Evolutionary conservation across 1,140 invertebrate species (phyloP), one percentile per base, ranked within the genome.

Genomic region (Sweltsa coloradensis): DNA sequence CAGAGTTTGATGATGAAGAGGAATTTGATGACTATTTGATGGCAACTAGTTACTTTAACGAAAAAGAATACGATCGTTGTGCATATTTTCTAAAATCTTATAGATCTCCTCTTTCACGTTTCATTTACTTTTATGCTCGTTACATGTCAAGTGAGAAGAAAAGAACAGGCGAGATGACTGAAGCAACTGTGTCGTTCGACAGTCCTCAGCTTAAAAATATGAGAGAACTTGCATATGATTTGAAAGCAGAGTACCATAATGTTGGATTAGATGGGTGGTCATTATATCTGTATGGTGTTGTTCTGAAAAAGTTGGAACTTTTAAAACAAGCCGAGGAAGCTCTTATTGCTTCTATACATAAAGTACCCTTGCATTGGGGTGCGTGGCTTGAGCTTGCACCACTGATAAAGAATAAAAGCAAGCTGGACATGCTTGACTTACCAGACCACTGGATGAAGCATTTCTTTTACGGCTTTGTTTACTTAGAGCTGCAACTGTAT

Each of bases 381-480:
- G 81, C 90, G 0, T 98, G 94, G 89, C 68, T 90, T 24, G 93
- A 97, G 65, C 63, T 98, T n/a, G 80, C 88, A 4, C 74, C 79
- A 2, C 66, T 97, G 1, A 82, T 95, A 21, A 81, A 79, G 51
- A 87, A 93, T 56, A 81, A 79, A 61, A 84, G 71, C 53, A 68
- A 62, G 55, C 69, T 74, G 55, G 6, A 29, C 9, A 11, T 9
- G 9, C 19, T 40, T 40, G 7, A 9, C 16, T 60, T 96, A 22
- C 90, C 91, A 1, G 76, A 83, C 58, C 89, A 94, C 67, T 97
- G 94, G 93, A 91, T 97, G 70, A 88, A 89, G 62, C 76, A 89
- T 48, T 89, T 97, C 56, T 98, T 97, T 63, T 66, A 86, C 49
- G 92, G 83, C 3, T 86, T 94, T 61, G 83, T 87, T 29, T 93